Conservation (phyloP, 1,140 invertebrate genomes). For the Chironomus striatipennis region DNA sequence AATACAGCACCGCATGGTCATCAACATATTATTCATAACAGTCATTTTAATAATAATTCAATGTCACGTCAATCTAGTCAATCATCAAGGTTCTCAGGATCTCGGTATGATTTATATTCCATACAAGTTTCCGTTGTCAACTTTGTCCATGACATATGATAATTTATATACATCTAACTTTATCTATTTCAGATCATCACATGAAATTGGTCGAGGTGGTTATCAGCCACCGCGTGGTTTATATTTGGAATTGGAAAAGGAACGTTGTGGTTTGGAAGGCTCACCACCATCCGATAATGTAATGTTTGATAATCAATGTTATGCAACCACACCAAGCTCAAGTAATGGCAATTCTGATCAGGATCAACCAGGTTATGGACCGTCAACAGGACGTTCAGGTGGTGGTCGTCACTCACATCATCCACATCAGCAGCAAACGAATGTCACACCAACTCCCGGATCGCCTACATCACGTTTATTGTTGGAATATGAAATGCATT, state of each 20-base stretch:
- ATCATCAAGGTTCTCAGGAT: constrained; percentile 42
- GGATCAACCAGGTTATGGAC: constrained; percentile 58
- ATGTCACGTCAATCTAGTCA: constrained; percentile 35
- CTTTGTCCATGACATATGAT: too few species aligned
- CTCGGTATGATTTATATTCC: constrained; percentile 34
- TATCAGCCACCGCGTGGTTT: constrained; percentile 47
- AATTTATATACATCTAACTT: background rate
- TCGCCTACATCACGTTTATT: constrained; percentile 79
- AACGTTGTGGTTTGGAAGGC: constrained; percentile 58
- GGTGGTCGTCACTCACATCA: constrained; percentile 42
- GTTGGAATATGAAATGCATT: constrained; percentile 91
- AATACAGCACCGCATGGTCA: constrained; percentile 44
- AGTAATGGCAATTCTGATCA: constrained; percentile 83
- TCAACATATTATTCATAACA: constrained; percentile 40
- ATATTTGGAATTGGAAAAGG: constrained; percentile 75
- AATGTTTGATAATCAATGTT: constrained; percentile 88
- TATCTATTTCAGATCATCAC: constrained; percentile 47
- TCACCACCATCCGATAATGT: constrained; percentile 86
- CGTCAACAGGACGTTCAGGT: constrained; percentile 45
- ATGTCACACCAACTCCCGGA: constrained; percentile 64
- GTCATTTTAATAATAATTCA: constrained; percentile 40
- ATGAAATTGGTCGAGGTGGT: constrained; percentile 49
- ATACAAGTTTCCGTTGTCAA: background rate
- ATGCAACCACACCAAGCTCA: constrained; percentile 84
- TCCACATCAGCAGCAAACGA: constrained; percentile 47